Base-by-base conservation (phyloP, 1,140 invertebrate genomes). In the Chelonus insularis region DNA sequence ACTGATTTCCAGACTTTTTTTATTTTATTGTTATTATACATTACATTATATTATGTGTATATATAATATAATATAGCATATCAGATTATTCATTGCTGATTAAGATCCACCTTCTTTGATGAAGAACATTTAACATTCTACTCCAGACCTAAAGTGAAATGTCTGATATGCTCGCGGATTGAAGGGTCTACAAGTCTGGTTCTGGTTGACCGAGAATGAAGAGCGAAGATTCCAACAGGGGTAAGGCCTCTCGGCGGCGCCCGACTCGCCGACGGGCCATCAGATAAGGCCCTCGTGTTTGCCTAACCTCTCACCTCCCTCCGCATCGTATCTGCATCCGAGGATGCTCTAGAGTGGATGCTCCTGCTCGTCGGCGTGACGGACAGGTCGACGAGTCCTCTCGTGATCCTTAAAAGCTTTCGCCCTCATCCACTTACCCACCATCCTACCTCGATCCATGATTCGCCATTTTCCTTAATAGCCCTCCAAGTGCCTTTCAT, bases 261-360 rank as follows among this genome's bases (percentile, higher is more conserved):
- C 59, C 56, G 56, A 9, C 16, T 34, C 64, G 73, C 69, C 76
- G 76, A 78, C 76, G 74, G 74, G 73, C 76, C 74, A 78, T 78
- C 76, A 76, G 76, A 76, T 78, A 78, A 76, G 72, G 52, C 67
- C 66, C 63, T 47, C 72, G 73, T 78, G 76, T 78, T 78, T 78
- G 73, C 68, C 72, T 78, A 78, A 78, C 76, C 76, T 78, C 73
- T 76, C 71, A 78, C 76, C 74, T 78, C 41, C 51, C 51, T 69
- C 64, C 70, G 7, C 14, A 14, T 16, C 20, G 11, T 69, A 69
- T 73, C 70, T 67, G 51, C 51, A 55, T 61, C 68, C 63, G 43
- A 21, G 52, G 63, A 57, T 60, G 47, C 37, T 54, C 64, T 61
- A 59, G 65, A 59, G 41, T 54, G 56, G 62, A 37, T 63, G 56